Evolutionary conservation across 1,140 invertebrate genomes (phyloP), one percentile per base, ranked within the genome.

Genomic region (Microplitis demolitor): DNA sequence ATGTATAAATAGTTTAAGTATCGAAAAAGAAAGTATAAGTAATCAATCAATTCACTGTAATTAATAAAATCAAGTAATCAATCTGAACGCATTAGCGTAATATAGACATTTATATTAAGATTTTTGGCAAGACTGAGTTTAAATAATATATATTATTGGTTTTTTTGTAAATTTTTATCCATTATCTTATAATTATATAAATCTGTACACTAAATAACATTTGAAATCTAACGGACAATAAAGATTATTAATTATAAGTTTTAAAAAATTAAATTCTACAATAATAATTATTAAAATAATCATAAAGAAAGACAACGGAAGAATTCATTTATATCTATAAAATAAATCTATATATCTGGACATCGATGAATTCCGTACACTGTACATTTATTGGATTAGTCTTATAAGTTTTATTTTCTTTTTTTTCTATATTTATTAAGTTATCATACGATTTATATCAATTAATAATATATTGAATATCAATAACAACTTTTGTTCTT

Each of bases 311-410:
- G 69, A 67, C 31, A 69, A 72, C 72, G 71, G 33, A 14, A 72
- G 4, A 70, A 61, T 31, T 69, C 35, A 9, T 66, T 50, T 45
- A n/a, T 4, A 39, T 50, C 14, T 45, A 50, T 4, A 9, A 8
- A 9, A 39, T 9, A 39, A 39, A 39, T 39, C 37, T 39, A 39
- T 39, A 63, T 35, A 53, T 72, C 45, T 66, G 63, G 4, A 67
- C 69, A 8, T 63, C 13, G 14, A 63, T 37, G 34, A 63, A 69
- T 72, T 75, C 70, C 79, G 69, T 80, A 82, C 74, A 79, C 74
- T 78, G 75, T 82, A 82, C 75, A 82, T n/a, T n/a, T n/a, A 74
- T 66, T 73, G 51, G 70, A 50, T 73, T 37, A 66, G 61, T n/a
- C n/a, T 69, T 80, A 78, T 74, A 80, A 58, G 71, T 74, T 73